Evolutionary conservation across 1,140 invertebrate species (phyloP).

Genomic region (Drosophila murphyi): DNA sequence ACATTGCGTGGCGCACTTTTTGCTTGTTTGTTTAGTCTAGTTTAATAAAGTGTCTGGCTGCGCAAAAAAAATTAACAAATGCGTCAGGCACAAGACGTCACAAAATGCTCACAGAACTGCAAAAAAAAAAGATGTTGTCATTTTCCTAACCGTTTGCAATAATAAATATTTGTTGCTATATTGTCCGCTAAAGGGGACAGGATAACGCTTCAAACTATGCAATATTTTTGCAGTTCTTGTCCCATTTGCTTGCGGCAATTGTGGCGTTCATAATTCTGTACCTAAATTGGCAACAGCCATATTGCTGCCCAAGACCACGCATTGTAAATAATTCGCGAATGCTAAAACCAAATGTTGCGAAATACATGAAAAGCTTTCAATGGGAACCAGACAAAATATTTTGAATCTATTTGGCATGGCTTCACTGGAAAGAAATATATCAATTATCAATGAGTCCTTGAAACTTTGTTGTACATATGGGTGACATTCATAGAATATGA

Average conservation of each 20-base stretch:
- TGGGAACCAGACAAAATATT: too few relatives aligned
- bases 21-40: conserved; percentile 59
- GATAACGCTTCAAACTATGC: background rate
- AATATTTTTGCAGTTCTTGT: background rate
- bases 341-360: conserved; percentile 54
- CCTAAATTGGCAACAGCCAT: conserved; percentile 65
- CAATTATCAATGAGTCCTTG: too few relatives aligned
- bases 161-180: conserved; percentile 75
- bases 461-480: too few relatives aligned
- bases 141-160: conserved; percentile 52
- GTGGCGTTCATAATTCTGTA: conserved; percentile 75
- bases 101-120: conserved; percentile 25
- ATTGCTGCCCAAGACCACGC: conserved; percentile 30
- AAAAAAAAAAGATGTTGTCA: conserved; percentile 7
- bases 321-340: conserved; percentile 74
- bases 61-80: conserved; percentile 61
- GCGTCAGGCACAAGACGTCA: conserved; percentile 40
- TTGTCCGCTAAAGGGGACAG: conserved; percentile 33
- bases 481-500: too few relatives aligned
- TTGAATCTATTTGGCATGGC: too few relatives aligned
- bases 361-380: conserved; percentile 57
- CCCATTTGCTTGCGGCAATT: conserved; percentile 54
- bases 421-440: too few relatives aligned
- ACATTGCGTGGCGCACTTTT: conserved; percentile 55
- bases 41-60: conserved; percentile 69